Evolutionary conservation across 1,140 invertebrate genomes (phyloP), one percentile per base, ranked within the genome.

Genomic region (Schlechtendalia chinensis): DNA sequence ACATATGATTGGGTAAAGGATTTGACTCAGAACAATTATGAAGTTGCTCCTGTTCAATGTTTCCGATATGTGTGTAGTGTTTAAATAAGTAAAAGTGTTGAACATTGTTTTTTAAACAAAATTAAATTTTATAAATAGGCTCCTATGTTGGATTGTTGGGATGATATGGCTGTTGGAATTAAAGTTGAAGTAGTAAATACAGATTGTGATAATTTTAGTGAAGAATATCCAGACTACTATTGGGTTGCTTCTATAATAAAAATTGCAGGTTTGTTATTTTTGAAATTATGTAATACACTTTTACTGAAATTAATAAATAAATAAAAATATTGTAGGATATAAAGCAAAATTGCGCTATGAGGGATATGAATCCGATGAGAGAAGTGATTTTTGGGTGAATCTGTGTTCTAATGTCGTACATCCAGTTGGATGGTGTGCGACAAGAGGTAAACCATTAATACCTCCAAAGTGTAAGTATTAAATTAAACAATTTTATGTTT

Each of bases 391-490:
- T 86, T 98, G 96, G 96, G 91, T 98, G 1, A 97, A 96, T 84
- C 87, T 98, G 29, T 96, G 95, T 87, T 94, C 94, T 67, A 93
- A 94, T 80, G 92, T 95, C 84, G 94, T 98, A 32, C 95, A 98
- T 87, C 94, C 94, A 39, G 95, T 98, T 58, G 96, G 96, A 22
- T 98, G 96, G 96, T 98, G 96, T 88, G 96, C 96, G 1, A 95
- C 94, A 0, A 90, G 96, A 82, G 96, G 96, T 24, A 97, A 97
- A 87, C 95, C 95, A 11, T 87, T 98, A 0, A 97, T 97, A 85
- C 96, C 96, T 79, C 96, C 96, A 19, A 92, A 92, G 86, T 93
- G 91, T 91, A 86, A 87, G 86, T 85, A 32, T 29, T 54, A 27
- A 53, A 53, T 50, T 27, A 29, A 27, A 53, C 4, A 29, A 53